phyloP scores from a whole-genome alignment of 2,888 invertebrate genomes.

The Carabus problematicus region DNA sequence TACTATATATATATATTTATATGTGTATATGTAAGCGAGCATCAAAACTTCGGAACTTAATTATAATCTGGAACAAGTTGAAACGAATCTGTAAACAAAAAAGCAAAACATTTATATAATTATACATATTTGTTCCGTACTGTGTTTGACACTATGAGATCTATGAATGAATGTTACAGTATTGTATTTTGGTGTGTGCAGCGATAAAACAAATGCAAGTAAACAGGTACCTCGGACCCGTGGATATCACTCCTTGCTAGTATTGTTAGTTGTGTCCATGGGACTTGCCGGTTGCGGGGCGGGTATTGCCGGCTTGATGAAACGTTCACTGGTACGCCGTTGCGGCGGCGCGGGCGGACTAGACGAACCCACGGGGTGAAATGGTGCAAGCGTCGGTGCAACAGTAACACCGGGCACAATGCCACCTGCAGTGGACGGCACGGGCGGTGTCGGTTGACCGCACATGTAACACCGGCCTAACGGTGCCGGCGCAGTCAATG shows the following conservation, averaged over 20 bases:
- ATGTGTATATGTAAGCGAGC: constrained; percentile 30
- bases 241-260: constrained; percentile 49
- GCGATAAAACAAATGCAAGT: too few relatives aligned
- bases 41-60: constrained; percentile 37
- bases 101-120: background rate
- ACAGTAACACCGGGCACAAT: constrained; percentile 13
- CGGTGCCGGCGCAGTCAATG: constrained; percentile 51
- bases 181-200: too few relatives aligned
- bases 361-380: constrained; percentile 58
- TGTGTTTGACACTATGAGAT: too few relatives aligned
- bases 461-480: constrained; percentile 76
- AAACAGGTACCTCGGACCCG: background rate
- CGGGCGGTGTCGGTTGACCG: constrained; percentile 66
- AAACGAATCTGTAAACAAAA: constrained; percentile 27
- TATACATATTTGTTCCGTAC: background rate
- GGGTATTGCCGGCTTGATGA: constrained; percentile 86
- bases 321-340: constrained; percentile 75
- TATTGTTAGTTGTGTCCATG: constrained; percentile 70
- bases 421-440: constrained; percentile 52
- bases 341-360: constrained; percentile 66
- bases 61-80: constrained; percentile 25
- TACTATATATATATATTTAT: constrained; percentile 37
- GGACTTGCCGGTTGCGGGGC: constrained; percentile 72
- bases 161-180: too few relatives aligned
- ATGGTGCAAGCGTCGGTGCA: constrained; percentile 54